Evolutionary conservation across 2,888 invertebrate genomes (phyloP).

Genomic region (Xylophagus ater): DNA sequence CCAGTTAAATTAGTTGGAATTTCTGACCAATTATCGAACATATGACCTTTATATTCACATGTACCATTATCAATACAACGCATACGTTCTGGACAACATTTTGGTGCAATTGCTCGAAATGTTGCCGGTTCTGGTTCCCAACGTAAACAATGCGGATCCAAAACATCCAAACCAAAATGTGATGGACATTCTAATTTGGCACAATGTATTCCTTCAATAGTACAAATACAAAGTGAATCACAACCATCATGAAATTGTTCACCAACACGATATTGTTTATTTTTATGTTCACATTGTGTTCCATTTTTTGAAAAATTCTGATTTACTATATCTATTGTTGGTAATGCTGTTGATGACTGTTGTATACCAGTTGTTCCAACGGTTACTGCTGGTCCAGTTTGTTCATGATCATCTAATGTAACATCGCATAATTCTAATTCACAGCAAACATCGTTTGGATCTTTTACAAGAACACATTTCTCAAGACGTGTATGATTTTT

Average conservation of each 20-base stretch:
- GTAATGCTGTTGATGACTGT: conserved; percentile 21
- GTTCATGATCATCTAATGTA: conserved; percentile 64
- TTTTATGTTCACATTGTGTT: conserved; percentile 29
- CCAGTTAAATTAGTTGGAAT: conserved; percentile 63
- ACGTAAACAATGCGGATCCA: conserved; percentile 71
- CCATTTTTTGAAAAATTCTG: conserved; percentile 15
- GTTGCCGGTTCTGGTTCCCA: conserved; percentile 74
- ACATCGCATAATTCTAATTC: conserved; percentile 78
- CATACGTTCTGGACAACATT: conserved; percentile 71
- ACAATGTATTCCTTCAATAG: conserved; percentile 59
- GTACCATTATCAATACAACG: conserved; percentile 72
- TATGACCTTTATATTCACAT: conserved; percentile 58
- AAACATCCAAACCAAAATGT: conserved; percentile 71
- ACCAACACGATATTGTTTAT: conserved; percentile 39
- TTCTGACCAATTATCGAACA: conserved; percentile 62
- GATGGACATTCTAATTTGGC: conserved; percentile 72
- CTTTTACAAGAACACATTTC: conserved; percentile 70
- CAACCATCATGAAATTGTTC: conserved; percentile 77
- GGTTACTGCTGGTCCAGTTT: conserved; percentile 29
- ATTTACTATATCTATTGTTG: neutral
- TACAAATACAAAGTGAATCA: conserved; percentile 65
- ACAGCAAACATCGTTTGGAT: conserved; percentile 75
- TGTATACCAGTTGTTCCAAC: conserved; percentile 27
- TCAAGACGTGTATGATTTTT: conserved; percentile 48
- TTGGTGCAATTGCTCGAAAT: conserved; percentile 58